phyloP scores from a whole-genome alignment of 1,140 invertebrate species.

The Macrosteles quadrilineatus region DNA sequence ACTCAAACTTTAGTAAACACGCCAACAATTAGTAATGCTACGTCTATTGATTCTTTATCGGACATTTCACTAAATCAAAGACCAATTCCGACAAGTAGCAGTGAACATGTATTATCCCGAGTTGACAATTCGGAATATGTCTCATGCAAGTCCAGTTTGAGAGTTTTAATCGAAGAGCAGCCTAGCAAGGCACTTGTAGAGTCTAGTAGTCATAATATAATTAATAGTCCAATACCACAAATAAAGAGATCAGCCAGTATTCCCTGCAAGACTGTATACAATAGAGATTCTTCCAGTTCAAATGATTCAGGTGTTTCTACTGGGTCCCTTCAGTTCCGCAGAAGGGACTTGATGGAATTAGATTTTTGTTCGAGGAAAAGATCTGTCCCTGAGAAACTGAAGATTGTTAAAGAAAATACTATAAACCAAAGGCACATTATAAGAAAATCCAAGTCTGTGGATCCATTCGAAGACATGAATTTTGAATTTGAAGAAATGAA shows the following conservation, averaged over 20 bases:
- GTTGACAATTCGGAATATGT: not conserved
- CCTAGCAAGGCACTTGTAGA: not conserved
- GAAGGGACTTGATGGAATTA: conserved; percentile 53
- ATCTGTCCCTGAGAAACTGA: not conserved
- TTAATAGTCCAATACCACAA: not conserved
- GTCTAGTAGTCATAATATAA: not conserved
- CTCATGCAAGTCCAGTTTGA: not conserved
- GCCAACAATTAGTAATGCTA: conserved; percentile 32
- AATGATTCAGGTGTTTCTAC: conserved; percentile 82
- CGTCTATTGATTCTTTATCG: conserved; percentile 34
- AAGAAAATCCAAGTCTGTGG: conserved; percentile 72
- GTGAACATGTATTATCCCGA: conserved; percentile 3
- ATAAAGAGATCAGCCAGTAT: conserved; percentile 75
- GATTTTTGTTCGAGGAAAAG: conserved; percentile 8
- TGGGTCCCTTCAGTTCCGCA: conserved; percentile 64
- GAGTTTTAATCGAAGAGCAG: not conserved
- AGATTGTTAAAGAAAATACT: conserved; percentile 42
- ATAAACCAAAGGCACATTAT: conserved; percentile 65
- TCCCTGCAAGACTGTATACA: conserved; percentile 66
- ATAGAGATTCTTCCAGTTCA: conserved; percentile 79
- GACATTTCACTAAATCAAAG: conserved; percentile 24
- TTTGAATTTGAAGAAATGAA: conserved; percentile 69
- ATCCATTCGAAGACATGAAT: conserved; percentile 66
- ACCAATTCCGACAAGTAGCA: conserved; percentile 3
- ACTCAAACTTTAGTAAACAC: conserved; percentile 29